A percentile compares a stretch with the other conserved stretches of the same genome.
Conservation (phyloP, 2,113 vertebrate species). For the Myodes glareolus region DNA sequence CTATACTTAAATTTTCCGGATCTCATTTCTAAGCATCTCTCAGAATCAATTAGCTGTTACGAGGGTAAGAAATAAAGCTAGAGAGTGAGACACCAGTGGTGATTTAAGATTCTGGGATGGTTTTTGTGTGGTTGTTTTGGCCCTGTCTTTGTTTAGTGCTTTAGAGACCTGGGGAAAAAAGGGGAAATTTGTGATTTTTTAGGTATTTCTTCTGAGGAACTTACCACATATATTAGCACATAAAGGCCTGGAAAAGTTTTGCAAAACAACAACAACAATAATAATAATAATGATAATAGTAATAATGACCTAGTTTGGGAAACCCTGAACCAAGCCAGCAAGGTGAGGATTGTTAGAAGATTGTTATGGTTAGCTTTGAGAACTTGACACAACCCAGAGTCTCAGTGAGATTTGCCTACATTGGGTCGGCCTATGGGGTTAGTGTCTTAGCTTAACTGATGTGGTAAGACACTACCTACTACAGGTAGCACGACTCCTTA, state of each 20-base stretch:
- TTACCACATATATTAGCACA: background rate
- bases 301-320: background rate
- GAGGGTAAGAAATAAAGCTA: background rate
- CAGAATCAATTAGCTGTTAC: background rate
- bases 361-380: background rate
- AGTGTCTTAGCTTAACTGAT: background rate
- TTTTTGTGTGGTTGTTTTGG: background rate
- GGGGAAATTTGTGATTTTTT: background rate
- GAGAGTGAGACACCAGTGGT: background rate
- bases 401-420: background rate
- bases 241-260: background rate
- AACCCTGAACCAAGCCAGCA: background rate
- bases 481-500: background rate
- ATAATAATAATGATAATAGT: background rate
- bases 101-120: background rate
- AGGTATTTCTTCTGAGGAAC: background rate
- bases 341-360: background rate
- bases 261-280: background rate
- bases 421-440: background rate
- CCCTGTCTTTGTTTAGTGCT: background rate
- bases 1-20: background rate
- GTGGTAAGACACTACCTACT: background rate
- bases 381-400: background rate
- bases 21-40: background rate
- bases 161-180: background rate